Evolutionary conservation across 2,113 vertebrate genomes (phyloP), one percentile per base, ranked within the genome.

Genomic region (Pterophyllum scalare): DNA sequence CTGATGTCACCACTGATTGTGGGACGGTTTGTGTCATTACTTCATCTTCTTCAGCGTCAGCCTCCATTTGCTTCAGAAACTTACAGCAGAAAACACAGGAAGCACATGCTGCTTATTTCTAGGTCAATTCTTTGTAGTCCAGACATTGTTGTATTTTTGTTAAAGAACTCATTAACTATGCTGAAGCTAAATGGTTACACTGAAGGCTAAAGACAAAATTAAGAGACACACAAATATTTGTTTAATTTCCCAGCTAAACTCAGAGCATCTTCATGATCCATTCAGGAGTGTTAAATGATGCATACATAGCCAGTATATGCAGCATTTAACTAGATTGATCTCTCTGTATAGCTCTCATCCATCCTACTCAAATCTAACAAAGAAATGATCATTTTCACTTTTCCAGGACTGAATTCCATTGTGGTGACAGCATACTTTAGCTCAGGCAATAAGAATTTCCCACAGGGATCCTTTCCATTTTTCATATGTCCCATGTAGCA

Each of bases 341-440:
- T 87, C 52, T 19, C 22, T 46, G 24, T 31, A 0, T 58, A 33
- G 15, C 11, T 52, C 17, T 33, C 26, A 31, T n/a, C 20, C 38
- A 4, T 46, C 59, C 43, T 17, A 20, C 9, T 78, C 40, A 35
- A 52, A 54, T 72, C 61, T 70, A n/a, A 6, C 17, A 52, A 17
- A 80, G 35, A 38, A 62, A 52, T 14, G 2, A 61, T 64, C 22
- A 12, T 75, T 79, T 59, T 40, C 49, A 31, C 49, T 78, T 86
- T 59, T 43, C 61, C 49, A 3, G 3, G 4, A 54, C 46, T 28
- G 26, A 84, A 77, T 79, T 54, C 81, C 46, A 61, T 31, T 70
- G 65, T 12, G 75, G 38, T 67, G 65, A 76, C 79, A 60, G 72
- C 64, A 89, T 78, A 77, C 28, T 67, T 70, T 52, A 86, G 79